Percentiles rank a stretch among this genome's conserved stretches.
These are phyloP conservation scores for Australoheros scitulus DNA, from an alignment of 2,113 vertebrate species.

Conservation along the genomic window DNA sequence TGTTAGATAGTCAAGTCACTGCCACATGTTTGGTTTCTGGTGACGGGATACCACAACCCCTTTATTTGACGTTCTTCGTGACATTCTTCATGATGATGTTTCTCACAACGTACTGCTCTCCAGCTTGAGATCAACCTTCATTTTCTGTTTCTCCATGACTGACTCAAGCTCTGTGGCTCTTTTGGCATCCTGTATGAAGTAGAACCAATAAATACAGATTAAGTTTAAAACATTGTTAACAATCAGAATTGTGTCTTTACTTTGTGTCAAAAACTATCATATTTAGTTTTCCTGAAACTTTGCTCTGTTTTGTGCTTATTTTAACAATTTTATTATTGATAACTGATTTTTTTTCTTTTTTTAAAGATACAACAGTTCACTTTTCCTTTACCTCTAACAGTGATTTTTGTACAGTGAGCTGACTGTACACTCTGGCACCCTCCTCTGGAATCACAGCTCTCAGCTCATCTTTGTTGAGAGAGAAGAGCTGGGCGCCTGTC, in stretches of 20 bases:
- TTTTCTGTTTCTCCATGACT: constrained; percentile 91
- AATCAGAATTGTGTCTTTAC: too few relatives aligned
- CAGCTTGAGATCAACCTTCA: constrained; percentile 84
- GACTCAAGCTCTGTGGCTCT: constrained; percentile 83
- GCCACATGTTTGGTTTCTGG: neutral
- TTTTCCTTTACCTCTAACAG: constrained; percentile 79
- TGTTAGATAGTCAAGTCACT: neutral
- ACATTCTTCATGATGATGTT: neutral
- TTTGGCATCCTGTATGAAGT: constrained; percentile 68
- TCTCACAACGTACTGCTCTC: constrained; percentile 79
- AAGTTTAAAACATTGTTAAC: too few relatives aligned
- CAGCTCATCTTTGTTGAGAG: constrained; percentile 84
- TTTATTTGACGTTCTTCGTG: neutral
- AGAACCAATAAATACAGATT: neutral
- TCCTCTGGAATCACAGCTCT: constrained; percentile 81
- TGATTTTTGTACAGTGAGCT: constrained; percentile 86
- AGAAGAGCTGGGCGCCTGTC: constrained; percentile 84
- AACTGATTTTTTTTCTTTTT: neutral
- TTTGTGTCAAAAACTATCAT: too few relatives aligned
- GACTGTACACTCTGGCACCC: constrained; percentile 87
- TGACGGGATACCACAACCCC: neutral
- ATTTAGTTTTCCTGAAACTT: too few relatives aligned
- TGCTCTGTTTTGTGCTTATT: too few relatives aligned
- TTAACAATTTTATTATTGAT: neutral
- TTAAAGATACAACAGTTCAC: neutral